A percentile compares a stretch with the other conserved stretches of the same genome.
These are phyloP conservation scores for Coecobrya sp. DNA, from an alignment of 2,888 invertebrate genomes.

Conservation along the genomic window DNA sequence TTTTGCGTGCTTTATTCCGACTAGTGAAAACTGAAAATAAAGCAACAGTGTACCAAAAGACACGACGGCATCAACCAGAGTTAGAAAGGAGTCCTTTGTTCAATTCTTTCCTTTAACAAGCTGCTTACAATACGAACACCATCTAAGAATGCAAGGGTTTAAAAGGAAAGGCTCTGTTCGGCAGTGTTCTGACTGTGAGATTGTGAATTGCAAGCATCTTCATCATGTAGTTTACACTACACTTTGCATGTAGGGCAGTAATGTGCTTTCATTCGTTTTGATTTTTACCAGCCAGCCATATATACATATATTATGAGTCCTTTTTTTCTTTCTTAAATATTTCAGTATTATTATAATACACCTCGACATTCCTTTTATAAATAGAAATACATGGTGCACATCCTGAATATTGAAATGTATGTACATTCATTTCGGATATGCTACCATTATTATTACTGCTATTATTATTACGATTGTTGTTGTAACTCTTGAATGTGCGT, in stretches of 20 bases:
- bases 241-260: slow-evolving; percentile 79
- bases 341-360: slow-evolving; percentile 18
- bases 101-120: slow-evolving; percentile 16
- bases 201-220: slow-evolving; percentile 35
- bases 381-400: slow-evolving; percentile 21
- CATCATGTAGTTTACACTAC: slow-evolving; percentile 74
- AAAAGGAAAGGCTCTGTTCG: slow-evolving; percentile 32
- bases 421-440: slow-evolving; percentile 50
- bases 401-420: slow-evolving; percentile 65
- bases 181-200: not conserved
- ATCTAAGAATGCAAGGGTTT: slow-evolving; percentile 10
- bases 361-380: not conserved
- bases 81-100: slow-evolving; percentile 52
- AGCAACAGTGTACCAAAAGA: not conserved
- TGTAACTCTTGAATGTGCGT: slow-evolving; percentile 43
- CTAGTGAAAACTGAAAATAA: slow-evolving; percentile 25
- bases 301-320: slow-evolving; percentile 5
- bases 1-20: slow-evolving; percentile 4
- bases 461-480: slow-evolving; percentile 60
- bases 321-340: not conserved
- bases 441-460: slow-evolving; percentile 48
- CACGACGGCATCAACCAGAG: not conserved
- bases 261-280: slow-evolving; percentile 62
- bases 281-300: slow-evolving; percentile 41
- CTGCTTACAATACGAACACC: not conserved